Conservation (phyloP, 2,797 vertebrate genomes). For the Choloepus didactylus region DNA sequence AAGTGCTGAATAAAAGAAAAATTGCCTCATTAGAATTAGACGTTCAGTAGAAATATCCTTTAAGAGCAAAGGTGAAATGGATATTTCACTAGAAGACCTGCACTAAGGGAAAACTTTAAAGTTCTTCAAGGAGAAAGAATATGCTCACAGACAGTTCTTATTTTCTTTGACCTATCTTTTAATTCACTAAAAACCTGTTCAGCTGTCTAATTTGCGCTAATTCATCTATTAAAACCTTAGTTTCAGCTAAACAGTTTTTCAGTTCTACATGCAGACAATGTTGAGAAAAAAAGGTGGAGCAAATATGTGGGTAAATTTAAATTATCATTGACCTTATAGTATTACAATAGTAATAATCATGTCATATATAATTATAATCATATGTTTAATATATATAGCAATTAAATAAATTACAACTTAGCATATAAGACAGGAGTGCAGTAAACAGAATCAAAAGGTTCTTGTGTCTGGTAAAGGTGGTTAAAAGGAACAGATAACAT, state of each 20-base stretch:
- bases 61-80: neutral
- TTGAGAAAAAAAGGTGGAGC: neutral
- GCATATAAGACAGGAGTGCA: too few species aligned
- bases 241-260: neutral
- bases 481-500: too few species aligned
- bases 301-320: slow-evolving; percentile 8
- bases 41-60: neutral
- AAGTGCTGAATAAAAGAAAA: neutral
- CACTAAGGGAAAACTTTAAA: neutral
- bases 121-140: neutral
- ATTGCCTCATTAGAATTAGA: neutral
- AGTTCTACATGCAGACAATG: neutral
- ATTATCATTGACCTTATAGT: neutral
- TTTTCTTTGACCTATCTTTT: neutral
- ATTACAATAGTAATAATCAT: neutral
- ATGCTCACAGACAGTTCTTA: neutral
- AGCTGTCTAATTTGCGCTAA: slow-evolving; percentile 21
- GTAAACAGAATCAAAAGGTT: too few species aligned
- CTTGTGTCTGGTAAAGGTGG: too few species aligned
- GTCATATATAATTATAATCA: neutral
- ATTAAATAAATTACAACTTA: neutral
- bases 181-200: neutral
- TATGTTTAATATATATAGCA: neutral
- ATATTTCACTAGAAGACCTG: neutral
- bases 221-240: neutral